A percentile compares a stretch with the other conserved stretches of the same genome.
These are phyloP conservation scores for Chelonoidis abingdonii DNA, from an alignment of 2,113 vertebrate genomes.

Conservation along the genomic window DNA sequence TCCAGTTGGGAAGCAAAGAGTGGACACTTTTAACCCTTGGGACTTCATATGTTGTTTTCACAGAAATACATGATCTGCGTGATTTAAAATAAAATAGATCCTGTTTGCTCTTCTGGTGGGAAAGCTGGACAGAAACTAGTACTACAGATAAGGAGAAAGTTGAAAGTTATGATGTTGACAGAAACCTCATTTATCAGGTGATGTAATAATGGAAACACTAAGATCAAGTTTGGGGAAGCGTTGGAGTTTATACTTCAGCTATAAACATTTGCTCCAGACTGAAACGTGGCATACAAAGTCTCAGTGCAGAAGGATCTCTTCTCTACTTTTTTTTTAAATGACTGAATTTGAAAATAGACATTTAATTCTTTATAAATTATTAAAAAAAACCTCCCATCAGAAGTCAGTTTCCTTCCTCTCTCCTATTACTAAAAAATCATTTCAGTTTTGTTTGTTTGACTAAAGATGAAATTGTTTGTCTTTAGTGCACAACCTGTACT, in stretches of 20 bases:
- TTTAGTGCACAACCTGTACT: background rate
- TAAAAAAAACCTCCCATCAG: background rate
- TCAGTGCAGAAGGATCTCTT: background rate
- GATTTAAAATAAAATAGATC: conserved; percentile 24
- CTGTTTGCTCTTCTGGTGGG: background rate
- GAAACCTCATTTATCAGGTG: background rate
- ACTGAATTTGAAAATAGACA: background rate
- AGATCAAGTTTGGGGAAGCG: conserved; percentile 24
- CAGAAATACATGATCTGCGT: background rate
- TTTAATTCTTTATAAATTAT: background rate
- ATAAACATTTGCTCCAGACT: background rate
- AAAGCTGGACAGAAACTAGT: conserved; percentile 6
- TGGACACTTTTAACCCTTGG: conserved; percentile 12
- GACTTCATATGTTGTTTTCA: background rate
- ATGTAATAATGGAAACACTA: background rate
- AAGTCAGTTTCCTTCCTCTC: background rate
- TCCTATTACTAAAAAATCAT: background rate
- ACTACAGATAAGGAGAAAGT: background rate
- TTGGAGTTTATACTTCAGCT: background rate
- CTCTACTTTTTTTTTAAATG: background rate
- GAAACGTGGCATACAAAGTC: background rate
- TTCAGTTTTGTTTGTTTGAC: background rate
- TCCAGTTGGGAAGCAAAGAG: background rate
- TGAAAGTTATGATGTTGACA: background rate
- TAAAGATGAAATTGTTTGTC: background rate